Conservation (phyloP, 2,113 vertebrate genomes). For the Cisticola juncidis region DNA sequence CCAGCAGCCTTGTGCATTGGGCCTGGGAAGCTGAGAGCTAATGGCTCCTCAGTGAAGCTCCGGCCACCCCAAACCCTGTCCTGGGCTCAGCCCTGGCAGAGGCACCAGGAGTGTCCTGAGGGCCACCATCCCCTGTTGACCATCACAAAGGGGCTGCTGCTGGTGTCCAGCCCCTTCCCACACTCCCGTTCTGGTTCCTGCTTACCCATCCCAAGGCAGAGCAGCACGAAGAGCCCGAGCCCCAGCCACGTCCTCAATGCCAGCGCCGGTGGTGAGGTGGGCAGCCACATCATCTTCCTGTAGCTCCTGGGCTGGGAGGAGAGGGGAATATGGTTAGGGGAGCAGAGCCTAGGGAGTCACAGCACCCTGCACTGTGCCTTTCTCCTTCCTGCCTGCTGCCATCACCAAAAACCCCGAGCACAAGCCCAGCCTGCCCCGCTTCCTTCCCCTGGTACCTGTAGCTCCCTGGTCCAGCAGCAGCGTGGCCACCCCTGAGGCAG, state of each 20-base stretch:
- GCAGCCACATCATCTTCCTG: background rate
- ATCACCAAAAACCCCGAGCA: fast-evolving
- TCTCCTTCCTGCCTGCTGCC: background rate
- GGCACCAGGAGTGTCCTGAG: background rate
- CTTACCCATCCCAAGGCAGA: slow-evolving; percentile 29
- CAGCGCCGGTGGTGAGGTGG: fast-evolving
- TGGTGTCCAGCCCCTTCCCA: background rate
- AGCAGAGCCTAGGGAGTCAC: fast-evolving
- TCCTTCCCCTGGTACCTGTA: background rate
- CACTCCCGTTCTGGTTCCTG: background rate
- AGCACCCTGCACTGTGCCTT: background rate
- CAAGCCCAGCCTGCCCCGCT: fast-evolving
- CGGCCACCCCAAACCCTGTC: background rate
- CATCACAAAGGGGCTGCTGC: background rate
- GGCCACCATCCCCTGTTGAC: too few relatives aligned
- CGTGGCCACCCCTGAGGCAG: background rate
- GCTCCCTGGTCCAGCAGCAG: background rate
- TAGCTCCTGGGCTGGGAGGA: background rate
- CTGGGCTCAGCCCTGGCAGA: background rate
- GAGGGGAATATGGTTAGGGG: background rate
- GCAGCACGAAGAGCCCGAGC: background rate
- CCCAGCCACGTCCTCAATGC: background rate
- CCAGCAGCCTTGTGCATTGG: fast-evolving
- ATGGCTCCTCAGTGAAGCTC: fast-evolving
- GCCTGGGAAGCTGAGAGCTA: background rate